Base-by-base conservation (phyloP, 1,140 invertebrate genomes). In the Halesus radiatus region DNA sequence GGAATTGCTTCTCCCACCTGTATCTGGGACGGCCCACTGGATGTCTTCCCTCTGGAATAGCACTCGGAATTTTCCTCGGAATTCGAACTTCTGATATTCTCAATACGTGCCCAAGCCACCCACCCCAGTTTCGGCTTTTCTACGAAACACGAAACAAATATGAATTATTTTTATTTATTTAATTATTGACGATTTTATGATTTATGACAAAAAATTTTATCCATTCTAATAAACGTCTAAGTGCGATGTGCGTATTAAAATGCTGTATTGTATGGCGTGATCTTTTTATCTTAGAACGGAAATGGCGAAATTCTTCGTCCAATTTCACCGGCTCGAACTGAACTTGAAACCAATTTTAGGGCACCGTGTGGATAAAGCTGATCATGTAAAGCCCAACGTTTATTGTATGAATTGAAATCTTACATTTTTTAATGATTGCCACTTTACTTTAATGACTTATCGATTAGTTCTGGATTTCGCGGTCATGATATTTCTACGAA, bases 261-360 rank as follows among this genome's bases (percentile, higher is more conserved):
- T 37, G 50, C 32, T 22, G 50, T 26, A 68, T 20, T 37, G n/a
- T 68, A 18, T 37, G 5, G 32, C 20, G n/a, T 18, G 64, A 68
- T 68, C 23, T 22, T 68, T 68, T 68, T 68, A 68, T 37, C 29
- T 37, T 2, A 32, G 26, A 68, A 68, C 13, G 64, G 64, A 68
- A 68, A 68, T 60, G 20, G 22, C 22, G 58, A 68, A 68, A 68
- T 68, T 45, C 64, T 68, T 37, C 1, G 18, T 50, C 6, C 1
- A n/a, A 10, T n/a, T 26, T n/a, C 8, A 50, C 18, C n/a, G 37
- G 50, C 20, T 1, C 8, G n/a, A 16, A 68, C 37, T 0, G 0
- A 10, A n/a, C 5, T 18, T 32, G 3, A 15, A 8, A 8, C 20
- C 10, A 68, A 68, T 32, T 32, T 32, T 6, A 37, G 37, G 64